A percentile compares a stretch with the other conserved stretches of the same genome.
Conservation (phyloP, 2,888 invertebrate genomes). For the Harpagoxenus sublaevis region DNA sequence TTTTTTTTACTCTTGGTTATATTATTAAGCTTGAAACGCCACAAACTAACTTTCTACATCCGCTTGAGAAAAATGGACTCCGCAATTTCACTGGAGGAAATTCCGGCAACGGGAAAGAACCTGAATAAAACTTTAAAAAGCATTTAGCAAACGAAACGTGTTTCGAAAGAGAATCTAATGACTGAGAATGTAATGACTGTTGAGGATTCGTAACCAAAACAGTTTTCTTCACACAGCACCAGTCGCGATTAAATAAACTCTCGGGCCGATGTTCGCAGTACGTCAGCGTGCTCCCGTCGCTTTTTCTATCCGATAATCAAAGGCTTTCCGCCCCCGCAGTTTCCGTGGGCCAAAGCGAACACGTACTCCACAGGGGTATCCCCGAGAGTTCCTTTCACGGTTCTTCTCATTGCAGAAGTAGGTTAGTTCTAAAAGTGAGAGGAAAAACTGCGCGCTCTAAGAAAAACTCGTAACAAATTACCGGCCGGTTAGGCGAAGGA, state of each 20-base stretch:
- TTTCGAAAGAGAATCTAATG: neutral
- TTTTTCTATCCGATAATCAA: constrained; percentile 53
- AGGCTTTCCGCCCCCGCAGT: constrained; percentile 23
- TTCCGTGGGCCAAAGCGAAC: constrained; percentile 50
- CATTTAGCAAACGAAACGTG: neutral
- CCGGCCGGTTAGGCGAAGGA: neutral
- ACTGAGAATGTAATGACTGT: neutral
- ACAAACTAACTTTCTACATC: neutral
- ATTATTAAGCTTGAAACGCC: constrained; percentile 1
- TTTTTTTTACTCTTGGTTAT: neutral
- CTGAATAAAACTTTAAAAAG: constrained; percentile 16
- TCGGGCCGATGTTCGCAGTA: neutral
- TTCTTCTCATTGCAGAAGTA: neutral
- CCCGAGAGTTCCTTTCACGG: constrained; percentile 39
- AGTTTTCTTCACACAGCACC: neutral
- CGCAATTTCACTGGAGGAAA: neutral
- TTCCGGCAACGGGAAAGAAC: neutral
- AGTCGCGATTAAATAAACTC: constrained; percentile 35
- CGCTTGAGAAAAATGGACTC: neutral
- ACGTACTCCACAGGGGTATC: constrained; percentile 17
- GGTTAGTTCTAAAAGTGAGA: constrained; percentile 11
- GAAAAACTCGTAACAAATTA: constrained; percentile 2
- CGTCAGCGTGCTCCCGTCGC: neutral
- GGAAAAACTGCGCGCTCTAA: neutral
- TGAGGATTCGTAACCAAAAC: constrained; percentile 5